A percentile compares a stretch with the other conserved stretches of the same genome.
Evolutionary conservation across 1,140 invertebrate genomes (phyloP).

Genomic region (Cephus cinctus): DNA sequence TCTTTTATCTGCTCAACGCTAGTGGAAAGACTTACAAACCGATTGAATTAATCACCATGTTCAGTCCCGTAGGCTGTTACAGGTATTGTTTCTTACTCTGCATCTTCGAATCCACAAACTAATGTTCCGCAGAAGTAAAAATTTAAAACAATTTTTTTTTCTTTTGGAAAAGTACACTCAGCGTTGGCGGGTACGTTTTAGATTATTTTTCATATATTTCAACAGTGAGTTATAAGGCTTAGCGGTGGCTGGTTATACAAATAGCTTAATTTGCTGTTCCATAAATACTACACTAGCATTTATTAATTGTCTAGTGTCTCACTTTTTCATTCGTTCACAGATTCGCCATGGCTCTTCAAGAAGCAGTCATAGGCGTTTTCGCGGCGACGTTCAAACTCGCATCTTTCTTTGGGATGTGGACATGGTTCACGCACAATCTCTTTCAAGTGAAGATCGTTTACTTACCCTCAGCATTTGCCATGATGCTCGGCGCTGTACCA

Average conservation of each 20-base stretch:
- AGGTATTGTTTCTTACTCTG: constrained; percentile 37
- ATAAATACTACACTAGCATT: too few relatives aligned
- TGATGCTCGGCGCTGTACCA: constrained; percentile 90
- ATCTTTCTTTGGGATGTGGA: constrained; percentile 96
- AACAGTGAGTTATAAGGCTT: too few relatives aligned
- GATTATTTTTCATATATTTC: too few relatives aligned
- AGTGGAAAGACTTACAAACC: constrained; percentile 90
- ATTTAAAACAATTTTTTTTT: too few relatives aligned
- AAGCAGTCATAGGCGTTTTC: constrained; percentile 80
- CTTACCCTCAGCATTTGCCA: constrained; percentile 89
- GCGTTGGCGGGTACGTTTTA: neutral
- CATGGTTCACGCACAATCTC: constrained; percentile 94
- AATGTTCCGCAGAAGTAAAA: neutral
- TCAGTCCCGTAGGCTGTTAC: constrained; percentile 64
- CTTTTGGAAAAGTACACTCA: neutral
- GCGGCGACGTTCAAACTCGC: constrained; percentile 96
- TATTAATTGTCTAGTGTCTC: too few relatives aligned
- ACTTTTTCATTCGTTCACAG: too few relatives aligned
- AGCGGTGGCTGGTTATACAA: too few relatives aligned
- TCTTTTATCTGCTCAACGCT: constrained; percentile 92
- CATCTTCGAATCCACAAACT: constrained; percentile 10
- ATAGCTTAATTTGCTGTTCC: too few relatives aligned
- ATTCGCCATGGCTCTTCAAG: constrained; percentile 76
- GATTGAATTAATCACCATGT: constrained; percentile 76
- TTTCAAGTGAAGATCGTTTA: constrained; percentile 95